Evolutionary conservation across 2,888 invertebrate species (phyloP), one percentile per base, ranked within the genome.

Genomic region (Heliconius hortense): DNA sequence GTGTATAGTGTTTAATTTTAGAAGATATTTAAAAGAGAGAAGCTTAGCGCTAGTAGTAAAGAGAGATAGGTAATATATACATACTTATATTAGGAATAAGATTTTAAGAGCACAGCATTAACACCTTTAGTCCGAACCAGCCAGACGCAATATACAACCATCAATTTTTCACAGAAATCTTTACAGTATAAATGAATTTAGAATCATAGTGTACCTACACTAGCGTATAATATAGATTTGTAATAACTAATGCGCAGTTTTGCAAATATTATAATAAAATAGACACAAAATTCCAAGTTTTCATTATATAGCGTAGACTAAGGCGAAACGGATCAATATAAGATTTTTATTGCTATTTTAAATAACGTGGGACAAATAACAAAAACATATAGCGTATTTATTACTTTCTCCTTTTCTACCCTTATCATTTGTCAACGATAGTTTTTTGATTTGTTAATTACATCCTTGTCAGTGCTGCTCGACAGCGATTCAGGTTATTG

Each of bases 91-190:
- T 74, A 74, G 53, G 53, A 70, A 56, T 74, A 70, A 35, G 26
- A 18, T 74, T 71, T 71, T 35, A 71, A 71, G 71, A 60, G 71
- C 26, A 56, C 59, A 70, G 35, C 60, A 39, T 60, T 11, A 60
- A 21, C 66, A 60, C 60, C 10, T 26, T 60, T 60, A 24, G 72
- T 75, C 72, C 53, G 75, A 48, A 67, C 75, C 75, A 72, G 75
- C 67, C 60, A 75, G 75, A 75, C 70, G 56, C 69, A 21, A 64
- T 39, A 43, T 59, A 64, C 64, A 71, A 64, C 64, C 64, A 43
- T 73, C 68, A 31, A 53, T 62, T 67, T 28, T 69, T 53, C 15
- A n/a, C n/a, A 69, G 56, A 68, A 31, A 53, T 31, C 8, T 26
- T n/a, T 15, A 31, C 3, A 69, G 15, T 56, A n/a, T 69, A 69